Conservation (phyloP, 2,888 invertebrate genomes). For the Nephrotoma flavescens region DNA sequence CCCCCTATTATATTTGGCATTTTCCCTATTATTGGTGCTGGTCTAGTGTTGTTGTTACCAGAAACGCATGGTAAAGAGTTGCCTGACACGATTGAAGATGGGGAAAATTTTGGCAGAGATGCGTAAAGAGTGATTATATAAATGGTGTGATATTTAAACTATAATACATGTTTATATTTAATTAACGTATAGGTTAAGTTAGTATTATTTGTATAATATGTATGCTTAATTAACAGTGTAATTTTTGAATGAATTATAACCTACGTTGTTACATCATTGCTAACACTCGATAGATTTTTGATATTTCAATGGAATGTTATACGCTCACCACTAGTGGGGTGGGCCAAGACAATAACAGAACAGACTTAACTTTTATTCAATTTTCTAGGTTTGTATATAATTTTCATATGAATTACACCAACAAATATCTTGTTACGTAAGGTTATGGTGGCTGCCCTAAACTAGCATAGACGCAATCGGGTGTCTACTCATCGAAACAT, state of each 20-base stretch:
- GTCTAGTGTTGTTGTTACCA: conserved; percentile 52
- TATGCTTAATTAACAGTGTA: background rate
- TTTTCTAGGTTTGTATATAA: too few relatives aligned
- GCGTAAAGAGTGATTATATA: background rate
- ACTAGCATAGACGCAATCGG: too few relatives aligned
- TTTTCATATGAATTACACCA: too few relatives aligned
- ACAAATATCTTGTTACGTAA: too few relatives aligned
- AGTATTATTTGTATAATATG: background rate
- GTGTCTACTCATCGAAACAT: too few relatives aligned
- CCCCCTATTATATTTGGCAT: conserved; percentile 61
- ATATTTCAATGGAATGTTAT: too few relatives aligned
- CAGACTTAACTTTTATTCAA: too few relatives aligned
- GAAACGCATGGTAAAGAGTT: conserved; percentile 38
- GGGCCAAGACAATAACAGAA: too few relatives aligned
- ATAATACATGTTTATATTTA: background rate
- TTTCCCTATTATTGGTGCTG: conserved; percentile 50
- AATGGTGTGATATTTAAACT: background rate
- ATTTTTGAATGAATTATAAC: background rate
- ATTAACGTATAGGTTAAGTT: background rate
- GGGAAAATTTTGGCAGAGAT: conserved; percentile 44
- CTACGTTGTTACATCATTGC: too few relatives aligned
- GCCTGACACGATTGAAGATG: conserved; percentile 69
- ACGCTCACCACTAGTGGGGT: too few relatives aligned
- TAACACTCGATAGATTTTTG: too few relatives aligned
- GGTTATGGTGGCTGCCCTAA: too few relatives aligned